Evolutionary conservation across 2,797 vertebrate genomes (phyloP), one percentile per base, ranked within the genome.

Genomic region (Botia kubotai): DNA sequence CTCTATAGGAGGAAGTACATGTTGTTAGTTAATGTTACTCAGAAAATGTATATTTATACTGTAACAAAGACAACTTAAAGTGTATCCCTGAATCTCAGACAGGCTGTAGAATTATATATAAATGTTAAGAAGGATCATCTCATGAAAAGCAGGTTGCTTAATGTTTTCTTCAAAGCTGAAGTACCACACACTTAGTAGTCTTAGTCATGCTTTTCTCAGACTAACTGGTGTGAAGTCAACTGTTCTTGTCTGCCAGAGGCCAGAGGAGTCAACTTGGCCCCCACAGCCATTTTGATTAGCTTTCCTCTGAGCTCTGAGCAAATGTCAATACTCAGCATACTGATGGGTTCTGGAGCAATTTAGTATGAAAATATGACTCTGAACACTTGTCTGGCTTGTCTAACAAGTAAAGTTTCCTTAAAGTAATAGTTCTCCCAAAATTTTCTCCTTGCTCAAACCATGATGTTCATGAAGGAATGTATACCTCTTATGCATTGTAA

Each of bases 291-390:
- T 36, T 23, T 67, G 78, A 75, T 81, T 68, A 81, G 75, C 69
- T 70, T 63, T 73, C 43, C 50, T 26, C 74, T 83, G 75, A 79
- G 76, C 67, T 76, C 19, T 75, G 60, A 63, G 63, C 60, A 82
- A 83, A 76, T 82, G 82, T 55, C 82, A 79, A 63, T 66, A 46
- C 23, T 72, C 60, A 16, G 66, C 75, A 79, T 79, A 72, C 77
- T 79, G 62, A 63, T 81, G 60, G 52, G 5, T 66, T 75, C 19
- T 46, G 43, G n/a, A 75, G 53, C 46, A 14, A 48, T 62, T 76
- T 55, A 72, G 58, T 77, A 39, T 58, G 52, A 55, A 77, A 82
- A 76, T 73, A 21, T 57, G 58, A 57, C 72, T 75, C 0, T 62
- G 58, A 29, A 62, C 13, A 62, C 23, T 62, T 62, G 14, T 43